A percentile compares a stretch with the other conserved stretches of the same genome.
phyloP scores from a whole-genome alignment of 2,797 vertebrate species.

The Lepilemur septentrionalis region DNA sequence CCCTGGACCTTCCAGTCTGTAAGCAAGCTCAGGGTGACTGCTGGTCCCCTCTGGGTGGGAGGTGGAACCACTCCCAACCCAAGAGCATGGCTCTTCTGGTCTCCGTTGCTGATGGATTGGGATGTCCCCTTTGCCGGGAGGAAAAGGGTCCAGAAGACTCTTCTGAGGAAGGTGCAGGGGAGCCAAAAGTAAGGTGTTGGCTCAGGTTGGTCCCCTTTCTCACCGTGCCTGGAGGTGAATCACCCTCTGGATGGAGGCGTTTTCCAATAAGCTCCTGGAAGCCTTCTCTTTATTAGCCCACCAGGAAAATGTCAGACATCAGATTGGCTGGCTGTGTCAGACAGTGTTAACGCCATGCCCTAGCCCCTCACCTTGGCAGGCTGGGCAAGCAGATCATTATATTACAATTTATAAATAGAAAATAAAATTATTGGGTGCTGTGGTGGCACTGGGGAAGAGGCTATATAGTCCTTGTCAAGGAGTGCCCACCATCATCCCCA shows the following conservation, averaged over 20 bases:
- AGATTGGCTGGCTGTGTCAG: constrained; percentile 29
- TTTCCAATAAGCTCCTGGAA: constrained; percentile 53
- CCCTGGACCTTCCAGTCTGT: fast-evolving
- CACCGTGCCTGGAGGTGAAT: not conserved
- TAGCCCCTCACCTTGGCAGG: constrained; percentile 19
- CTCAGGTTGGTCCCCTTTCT: not conserved
- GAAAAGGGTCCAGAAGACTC: not conserved
- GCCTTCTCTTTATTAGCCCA: constrained; percentile 67
- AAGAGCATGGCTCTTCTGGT: not conserved
- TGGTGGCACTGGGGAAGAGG: constrained; percentile 62
- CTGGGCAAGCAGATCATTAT: constrained; percentile 78
- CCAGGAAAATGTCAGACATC: constrained; percentile 42
- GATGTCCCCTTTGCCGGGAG: not conserved
- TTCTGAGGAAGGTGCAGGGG: not conserved
- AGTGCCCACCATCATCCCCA: not conserved
- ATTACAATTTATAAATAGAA: constrained; percentile 90
- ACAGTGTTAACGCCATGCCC: constrained; percentile 23
- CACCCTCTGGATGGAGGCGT: constrained; percentile 27
- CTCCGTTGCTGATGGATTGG: not conserved
- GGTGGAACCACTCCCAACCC: not conserved
- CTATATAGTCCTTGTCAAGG: not conserved
- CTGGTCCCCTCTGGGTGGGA: not conserved
- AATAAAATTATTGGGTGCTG: constrained; percentile 83
- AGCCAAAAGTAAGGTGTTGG: not conserved
- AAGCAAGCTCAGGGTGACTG: not conserved